These are phyloP conservation scores for Ethmia dodecea DNA, from an alignment of 2,888 invertebrate species.

Conservation along the genomic window DNA sequence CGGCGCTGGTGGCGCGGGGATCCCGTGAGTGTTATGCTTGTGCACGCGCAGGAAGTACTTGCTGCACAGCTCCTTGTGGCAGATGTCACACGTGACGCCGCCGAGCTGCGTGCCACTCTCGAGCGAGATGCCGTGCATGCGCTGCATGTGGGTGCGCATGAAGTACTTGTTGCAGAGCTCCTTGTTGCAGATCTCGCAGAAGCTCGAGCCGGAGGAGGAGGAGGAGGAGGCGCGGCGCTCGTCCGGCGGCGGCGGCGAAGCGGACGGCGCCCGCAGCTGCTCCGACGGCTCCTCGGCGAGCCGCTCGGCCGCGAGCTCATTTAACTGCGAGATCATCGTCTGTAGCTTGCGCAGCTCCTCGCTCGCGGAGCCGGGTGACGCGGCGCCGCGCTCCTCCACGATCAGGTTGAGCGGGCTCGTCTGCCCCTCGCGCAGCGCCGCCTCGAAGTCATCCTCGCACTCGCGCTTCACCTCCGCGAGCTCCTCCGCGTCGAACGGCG, in stretches of 20 bases:
- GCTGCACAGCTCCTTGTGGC: slow-evolving; percentile 98
- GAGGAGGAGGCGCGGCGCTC: slow-evolving; percentile 74
- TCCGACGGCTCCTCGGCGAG: slow-evolving; percentile 55
- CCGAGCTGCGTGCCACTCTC: slow-evolving; percentile 95
- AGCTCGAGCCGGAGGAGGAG: slow-evolving; percentile 86
- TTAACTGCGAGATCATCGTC: slow-evolving; percentile 93
- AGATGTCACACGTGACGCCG: slow-evolving; percentile 97
- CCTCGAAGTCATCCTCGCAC: slow-evolving; percentile 61
- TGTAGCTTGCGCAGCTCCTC: slow-evolving; percentile 93
- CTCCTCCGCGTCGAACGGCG: slow-evolving; percentile 48
- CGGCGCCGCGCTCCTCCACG: slow-evolving; percentile 80
- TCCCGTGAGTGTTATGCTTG: slow-evolving; percentile 98
- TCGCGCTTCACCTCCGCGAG: slow-evolving; percentile 74
- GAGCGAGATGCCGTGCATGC: slow-evolving; percentile 97
- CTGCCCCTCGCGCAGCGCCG: slow-evolving; percentile 77
- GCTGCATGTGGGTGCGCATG: slow-evolving; percentile 99
- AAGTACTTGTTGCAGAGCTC: slow-evolving; percentile 99
- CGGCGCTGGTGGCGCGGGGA: slow-evolving; percentile 89
- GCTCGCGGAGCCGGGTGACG: slow-evolving; percentile 82
- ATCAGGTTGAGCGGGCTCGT: slow-evolving; percentile 89
- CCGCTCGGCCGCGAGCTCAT: slow-evolving; percentile 83
- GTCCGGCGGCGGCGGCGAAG: slow-evolving; percentile 53
- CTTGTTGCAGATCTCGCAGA: slow-evolving; percentile 98
- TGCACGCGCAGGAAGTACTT: slow-evolving; percentile 98
- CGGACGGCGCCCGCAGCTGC: slow-evolving; percentile 35